These are phyloP conservation scores for Euwallacea fornicatus DNA, from an alignment of 1,140 invertebrate species.

Conservation along the genomic window DNA sequence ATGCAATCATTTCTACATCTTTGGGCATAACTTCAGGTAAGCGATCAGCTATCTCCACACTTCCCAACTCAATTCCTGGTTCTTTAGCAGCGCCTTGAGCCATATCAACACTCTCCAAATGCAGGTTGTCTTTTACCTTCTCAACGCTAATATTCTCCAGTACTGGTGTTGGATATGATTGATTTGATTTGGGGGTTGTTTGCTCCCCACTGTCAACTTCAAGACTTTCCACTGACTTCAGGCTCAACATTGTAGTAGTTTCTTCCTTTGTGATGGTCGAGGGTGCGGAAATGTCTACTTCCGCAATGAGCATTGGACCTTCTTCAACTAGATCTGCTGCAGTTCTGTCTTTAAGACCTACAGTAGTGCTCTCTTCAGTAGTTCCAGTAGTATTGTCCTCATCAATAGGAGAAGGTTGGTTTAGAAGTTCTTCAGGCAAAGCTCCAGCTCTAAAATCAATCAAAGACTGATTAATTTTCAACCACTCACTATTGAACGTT, in stretches of 20 bases:
- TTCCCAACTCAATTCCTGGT: conserved; percentile 15
- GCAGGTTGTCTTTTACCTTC: conserved; percentile 2
- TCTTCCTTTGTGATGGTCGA: background rate
- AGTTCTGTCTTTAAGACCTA: background rate
- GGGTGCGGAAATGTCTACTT: conserved; percentile 5
- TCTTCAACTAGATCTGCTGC: background rate
- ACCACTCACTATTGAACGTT: conserved; percentile 38
- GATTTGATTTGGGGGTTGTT: conserved; percentile 41
- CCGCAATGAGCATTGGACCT: conserved; percentile 10
- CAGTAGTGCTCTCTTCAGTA: background rate
- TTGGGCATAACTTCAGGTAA: conserved; percentile 3
- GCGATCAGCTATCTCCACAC: conserved; percentile 17
- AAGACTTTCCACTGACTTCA: conserved; percentile 45
- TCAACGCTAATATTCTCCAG: background rate
- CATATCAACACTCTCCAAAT: conserved; percentile 38
- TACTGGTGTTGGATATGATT: conserved; percentile 16
- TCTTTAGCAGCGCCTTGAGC: conserved; percentile 11
- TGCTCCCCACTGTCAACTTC: conserved; percentile 48
- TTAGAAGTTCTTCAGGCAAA: conserved; percentile 41
- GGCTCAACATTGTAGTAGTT: background rate
- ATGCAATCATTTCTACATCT: conserved; percentile 26
- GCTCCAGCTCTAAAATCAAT: conserved; percentile 35
- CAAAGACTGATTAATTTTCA: conserved; percentile 35
- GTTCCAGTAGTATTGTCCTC: conserved; percentile 5
- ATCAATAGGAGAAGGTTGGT: conserved; percentile 42